Evolutionary conservation across 2,888 invertebrate species (phyloP).

Genomic region (Myathropa florea): DNA sequence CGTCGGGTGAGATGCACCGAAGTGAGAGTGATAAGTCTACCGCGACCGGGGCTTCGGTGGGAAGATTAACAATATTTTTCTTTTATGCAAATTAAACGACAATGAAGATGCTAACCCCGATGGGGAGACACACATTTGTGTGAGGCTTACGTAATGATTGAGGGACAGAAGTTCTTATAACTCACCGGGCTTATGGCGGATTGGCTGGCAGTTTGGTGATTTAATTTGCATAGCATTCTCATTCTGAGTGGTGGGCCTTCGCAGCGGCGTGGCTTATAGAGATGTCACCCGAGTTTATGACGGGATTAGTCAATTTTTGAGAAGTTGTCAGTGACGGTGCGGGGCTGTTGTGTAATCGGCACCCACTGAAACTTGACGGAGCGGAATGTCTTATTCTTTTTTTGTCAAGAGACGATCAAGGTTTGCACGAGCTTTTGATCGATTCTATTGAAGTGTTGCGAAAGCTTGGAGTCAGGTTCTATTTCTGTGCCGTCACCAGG

Average conservation of each 20-base stretch:
- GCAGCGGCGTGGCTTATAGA: neutral
- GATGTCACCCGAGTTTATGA: neutral
- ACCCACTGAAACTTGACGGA: no score
- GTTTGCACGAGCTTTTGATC: no score
- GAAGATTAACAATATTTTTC: slow-evolving; percentile 15
- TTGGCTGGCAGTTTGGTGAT: neutral
- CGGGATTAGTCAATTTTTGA: neutral
- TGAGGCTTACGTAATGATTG: neutral
- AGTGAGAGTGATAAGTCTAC: slow-evolving; percentile 34
- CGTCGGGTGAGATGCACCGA: neutral
- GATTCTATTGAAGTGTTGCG: no score
- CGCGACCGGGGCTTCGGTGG: neutral
- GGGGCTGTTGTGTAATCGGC: no score
- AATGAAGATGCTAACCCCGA: neutral
- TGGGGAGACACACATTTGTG: neutral
- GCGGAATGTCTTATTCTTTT: no score
- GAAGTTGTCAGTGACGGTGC: no score
- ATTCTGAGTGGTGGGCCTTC: neutral
- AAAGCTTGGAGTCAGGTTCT: no score
- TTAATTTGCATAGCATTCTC: neutral
- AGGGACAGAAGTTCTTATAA: neutral
- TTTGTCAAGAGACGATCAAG: no score
- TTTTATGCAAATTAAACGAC: slow-evolving; percentile 40
- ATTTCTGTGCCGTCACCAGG: no score
- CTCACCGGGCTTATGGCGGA: neutral